Percentiles rank a stretch among this genome's conserved stretches.
phyloP scores from a whole-genome alignment of 2,888 invertebrate genomes.

The Hypselothyrea guttata region DNA sequence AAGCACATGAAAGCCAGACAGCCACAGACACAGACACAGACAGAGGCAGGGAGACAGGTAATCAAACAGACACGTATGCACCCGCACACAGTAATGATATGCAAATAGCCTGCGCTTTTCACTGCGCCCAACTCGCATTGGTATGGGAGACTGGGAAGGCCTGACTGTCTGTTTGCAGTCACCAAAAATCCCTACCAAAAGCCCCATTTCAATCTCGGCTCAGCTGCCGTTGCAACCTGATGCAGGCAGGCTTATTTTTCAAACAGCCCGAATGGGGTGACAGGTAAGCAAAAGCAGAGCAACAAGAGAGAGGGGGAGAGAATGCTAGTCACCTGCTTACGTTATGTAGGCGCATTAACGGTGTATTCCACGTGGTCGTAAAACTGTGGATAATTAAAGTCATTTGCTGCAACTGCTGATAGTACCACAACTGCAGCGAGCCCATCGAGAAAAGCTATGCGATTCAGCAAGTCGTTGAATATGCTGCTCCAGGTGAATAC shows the following conservation, averaged over 20 bases:
- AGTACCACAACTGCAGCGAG: slow-evolving; percentile 8
- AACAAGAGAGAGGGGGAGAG: not conserved
- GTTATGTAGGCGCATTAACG: slow-evolving; percentile 23
- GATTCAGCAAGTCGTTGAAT: too few species aligned
- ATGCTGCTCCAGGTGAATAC: not conserved
- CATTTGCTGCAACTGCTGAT: slow-evolving; percentile 32
- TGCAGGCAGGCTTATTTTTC: slow-evolving; percentile 31
- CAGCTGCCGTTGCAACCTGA: slow-evolving; percentile 47
- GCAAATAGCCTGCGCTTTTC: slow-evolving; percentile 73
- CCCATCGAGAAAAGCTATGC: too few species aligned
- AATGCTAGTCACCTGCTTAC: not conserved
- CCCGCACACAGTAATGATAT: slow-evolving; percentile 65
- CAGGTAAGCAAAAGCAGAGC: not conserved
- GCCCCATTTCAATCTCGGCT: slow-evolving; percentile 71
- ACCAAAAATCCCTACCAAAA: slow-evolving; percentile 48
- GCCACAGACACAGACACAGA: slow-evolving; percentile 8
- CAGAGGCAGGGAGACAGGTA: slow-evolving; percentile 13
- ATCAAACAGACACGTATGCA: slow-evolving; percentile 34
- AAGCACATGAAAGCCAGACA: slow-evolving; percentile 8
- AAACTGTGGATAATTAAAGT: slow-evolving; percentile 50
- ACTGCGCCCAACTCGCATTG: slow-evolving; percentile 5
- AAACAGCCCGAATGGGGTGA: slow-evolving; percentile 7
- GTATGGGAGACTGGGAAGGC: not conserved
- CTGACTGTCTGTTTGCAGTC: slow-evolving; percentile 37
- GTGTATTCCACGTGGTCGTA: slow-evolving; percentile 31